Base-by-base conservation (phyloP, 2,888 invertebrate species). In the Drosophila quinaria region DNA sequence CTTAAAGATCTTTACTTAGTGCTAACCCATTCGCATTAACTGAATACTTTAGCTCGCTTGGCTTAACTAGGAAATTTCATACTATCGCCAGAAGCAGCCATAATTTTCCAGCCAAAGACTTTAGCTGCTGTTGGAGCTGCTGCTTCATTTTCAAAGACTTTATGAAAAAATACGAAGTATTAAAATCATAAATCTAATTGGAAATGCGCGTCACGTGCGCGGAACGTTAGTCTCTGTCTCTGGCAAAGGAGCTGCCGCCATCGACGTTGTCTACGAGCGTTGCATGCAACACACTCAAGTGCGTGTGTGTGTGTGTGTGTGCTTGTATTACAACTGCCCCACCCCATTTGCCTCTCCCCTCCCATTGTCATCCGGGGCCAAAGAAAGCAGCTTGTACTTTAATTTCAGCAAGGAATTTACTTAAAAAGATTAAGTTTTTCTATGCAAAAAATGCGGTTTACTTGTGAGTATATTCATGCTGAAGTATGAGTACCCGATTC, bases 81-180 rank as follows among this genome's bases (percentile, higher is more conserved):
- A 62, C 69, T 62, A 73, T 58, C 67, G 64, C 52, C 76, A 69
- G 71, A 69, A 72, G 55, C 49, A 67, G 78, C 78, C 85, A 87
- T 78, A 71, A 89, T 78, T 84, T 83, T 78, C 54, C 22, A 61
- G 70, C 49, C 54, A 69, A 69, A 69, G 69, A 52, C 71, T 64
- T 54, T 54, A 8, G 67, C 54, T 52, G 66, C 47, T 51, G 50
- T 37, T 37, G 51, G 19, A 13, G 67, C 25, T 15, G 22, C 49
- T 61, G 39, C 33, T 54, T 56, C 51, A 37, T 46, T 17, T 70
- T 44, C 54, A 64, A 49, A 56, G 77, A 78, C 78, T 80, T 90
- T 90, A 90, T 90, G 90, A 88, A 84, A 90, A 90, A 89, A 89
- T 90, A 89, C 90, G 84, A 89, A 88, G 90, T 90, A 90, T 90